Base-by-base conservation (phyloP, 2,113 vertebrate genomes). In the Glaucomys volans region DNA sequence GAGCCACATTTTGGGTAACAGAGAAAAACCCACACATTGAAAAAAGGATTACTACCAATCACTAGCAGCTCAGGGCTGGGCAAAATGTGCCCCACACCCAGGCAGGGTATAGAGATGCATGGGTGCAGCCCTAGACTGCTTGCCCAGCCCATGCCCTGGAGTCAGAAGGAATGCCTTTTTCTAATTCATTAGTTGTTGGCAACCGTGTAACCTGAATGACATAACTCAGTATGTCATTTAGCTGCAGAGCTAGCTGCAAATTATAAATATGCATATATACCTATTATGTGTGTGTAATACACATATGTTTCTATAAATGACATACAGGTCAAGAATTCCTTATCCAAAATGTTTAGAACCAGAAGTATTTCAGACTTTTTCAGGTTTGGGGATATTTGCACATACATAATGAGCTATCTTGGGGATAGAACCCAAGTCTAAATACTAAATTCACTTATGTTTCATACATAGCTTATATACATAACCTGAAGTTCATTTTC, bases 61-160 rank as follows among this genome's bases (percentile, higher is more conserved):
- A 71, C n/a, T 35, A 37, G 67, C 40, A 62, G 35, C 37, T 79
- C 52, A 47, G 62, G 7, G 37, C 16, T 47, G 10, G 54, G 4
- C 1, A 24, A 40, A 14, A 57, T 40, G 59, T n/a, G 17, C 35
- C 24, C 18, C 6, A 26, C 67, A 17, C 16, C 8, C 7, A 8
- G 14, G 4, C 5, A 11, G 0, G 1, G 13, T 20, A 4, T 5
- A 14, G 14, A 30, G 26, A 82, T 35, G 50, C 2, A 47, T 1
- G 64, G 69, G 11, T 42, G 24, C 9, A 57, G 54, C 16, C 67
- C 32, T 44, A 44, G 67, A 3, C 44, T 40, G 22, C 47, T 28
- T 20, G 4, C 37, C 79, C 75, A 64, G 20, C n/a, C 52, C 10
- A 5, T 2, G 9, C 16, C 12, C 67, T 30, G 20, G 26, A 72